Evolutionary conservation across 1,140 invertebrate species (phyloP).

Genomic region (Achroia grisella): DNA sequence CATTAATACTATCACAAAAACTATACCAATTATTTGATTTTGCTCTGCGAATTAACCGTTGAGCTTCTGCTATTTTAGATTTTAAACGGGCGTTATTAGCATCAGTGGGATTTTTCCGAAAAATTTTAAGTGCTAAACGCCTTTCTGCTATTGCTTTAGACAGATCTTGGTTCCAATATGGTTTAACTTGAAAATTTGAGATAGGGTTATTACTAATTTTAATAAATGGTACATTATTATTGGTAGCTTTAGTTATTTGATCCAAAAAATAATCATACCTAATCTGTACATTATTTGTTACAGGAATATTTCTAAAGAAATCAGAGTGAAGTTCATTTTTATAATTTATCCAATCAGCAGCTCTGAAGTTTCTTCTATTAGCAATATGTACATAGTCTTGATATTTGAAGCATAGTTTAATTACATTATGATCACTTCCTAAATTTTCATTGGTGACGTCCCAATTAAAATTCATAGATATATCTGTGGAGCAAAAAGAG

Average conservation of each 20-base stretch:
- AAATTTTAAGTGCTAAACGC: no score
- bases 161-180: not conserved
- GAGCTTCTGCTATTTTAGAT: no score
- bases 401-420: conserved; percentile 5
- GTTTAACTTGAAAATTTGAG: not conserved
- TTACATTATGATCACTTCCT: conserved; percentile 11
- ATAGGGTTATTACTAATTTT: not conserved
- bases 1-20: not conserved
- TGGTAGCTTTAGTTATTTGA: not conserved
- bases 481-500: conserved; percentile 9
- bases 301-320: not conserved
- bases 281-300: not conserved
- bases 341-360: conserved; percentile 7
- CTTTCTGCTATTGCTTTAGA: no score
- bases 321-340: not conserved
- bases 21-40: no score
- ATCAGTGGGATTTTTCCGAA: no score
- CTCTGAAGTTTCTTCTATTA: conserved; percentile 8
- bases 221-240: not conserved
- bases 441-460: conserved; percentile 10
- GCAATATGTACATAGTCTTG: not conserved
- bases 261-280: conserved; percentile 4
- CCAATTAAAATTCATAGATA: conserved; percentile 10
- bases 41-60: no score
- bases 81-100: no score